These are phyloP conservation scores for Tenthredo distinguenda DNA, from an alignment of 2,888 invertebrate species.

Conservation along the genomic window DNA sequence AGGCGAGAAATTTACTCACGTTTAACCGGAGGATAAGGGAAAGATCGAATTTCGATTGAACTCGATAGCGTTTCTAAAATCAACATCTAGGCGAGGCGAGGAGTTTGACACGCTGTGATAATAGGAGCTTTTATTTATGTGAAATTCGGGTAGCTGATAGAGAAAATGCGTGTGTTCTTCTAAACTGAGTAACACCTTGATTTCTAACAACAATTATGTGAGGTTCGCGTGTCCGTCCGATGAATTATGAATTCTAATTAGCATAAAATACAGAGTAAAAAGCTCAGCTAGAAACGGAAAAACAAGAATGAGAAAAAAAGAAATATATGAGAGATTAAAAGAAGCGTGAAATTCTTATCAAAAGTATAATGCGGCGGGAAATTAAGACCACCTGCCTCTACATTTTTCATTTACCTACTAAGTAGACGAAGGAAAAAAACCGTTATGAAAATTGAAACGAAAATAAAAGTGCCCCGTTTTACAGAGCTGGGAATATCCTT, in stretches of 20 bases:
- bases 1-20: conserved; percentile 3
- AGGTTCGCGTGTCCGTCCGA: not conserved
- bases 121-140: not conserved
- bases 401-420: not conserved
- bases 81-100: conserved; percentile 1
- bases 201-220: not conserved
- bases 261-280: not conserved
- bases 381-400: not conserved
- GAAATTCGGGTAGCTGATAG: conserved; percentile 1
- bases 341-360: conserved; percentile 20
- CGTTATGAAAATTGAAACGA: not conserved
- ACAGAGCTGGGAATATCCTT: not conserved
- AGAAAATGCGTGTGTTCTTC: not conserved
- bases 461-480: not conserved
- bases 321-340: not conserved
- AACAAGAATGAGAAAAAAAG: not conserved
- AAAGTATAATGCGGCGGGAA: not conserved
- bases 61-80: conserved; percentile 31
- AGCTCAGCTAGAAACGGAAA: not conserved
- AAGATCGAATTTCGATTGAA: conserved; percentile 29
- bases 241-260: conserved; percentile 14
- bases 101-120: not conserved
- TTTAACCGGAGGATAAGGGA: not conserved
- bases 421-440: not conserved
- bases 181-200: not conserved